These are phyloP conservation scores for Hydropotes inermis DNA, from an alignment of 2,113 vertebrate species.

Conservation along the genomic window DNA sequence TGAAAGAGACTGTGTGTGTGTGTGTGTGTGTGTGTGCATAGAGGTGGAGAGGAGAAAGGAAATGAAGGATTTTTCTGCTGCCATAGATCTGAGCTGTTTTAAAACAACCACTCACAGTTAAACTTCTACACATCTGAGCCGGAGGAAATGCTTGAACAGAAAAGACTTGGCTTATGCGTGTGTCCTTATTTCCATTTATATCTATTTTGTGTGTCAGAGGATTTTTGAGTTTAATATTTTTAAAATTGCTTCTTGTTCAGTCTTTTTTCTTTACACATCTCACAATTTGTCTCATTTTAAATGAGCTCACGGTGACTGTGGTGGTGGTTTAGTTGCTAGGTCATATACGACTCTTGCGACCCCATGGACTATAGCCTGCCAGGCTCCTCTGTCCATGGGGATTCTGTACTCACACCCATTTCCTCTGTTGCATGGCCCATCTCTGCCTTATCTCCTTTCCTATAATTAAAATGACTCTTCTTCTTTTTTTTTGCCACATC, in stretches of 20 bases:
- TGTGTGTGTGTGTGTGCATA: accelerated
- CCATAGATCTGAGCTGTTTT: neutral
- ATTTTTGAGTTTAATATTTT: neutral
- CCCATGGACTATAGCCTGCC: neutral
- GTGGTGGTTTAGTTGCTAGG: neutral
- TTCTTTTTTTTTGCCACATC: neutral
- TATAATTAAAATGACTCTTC: neutral
- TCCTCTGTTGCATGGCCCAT: accelerated
- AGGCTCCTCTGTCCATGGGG: neutral
- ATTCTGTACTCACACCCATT: neutral
- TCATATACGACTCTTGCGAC: neutral
- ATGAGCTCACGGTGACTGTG: neutral
- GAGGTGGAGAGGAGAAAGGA: neutral
- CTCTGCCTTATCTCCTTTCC: neutral
- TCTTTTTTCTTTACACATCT: neutral
- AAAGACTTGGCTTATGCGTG: neutral
- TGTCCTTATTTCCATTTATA: neutral
- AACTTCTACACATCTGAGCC: neutral
- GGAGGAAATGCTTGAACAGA: neutral
- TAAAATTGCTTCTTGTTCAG: neutral
- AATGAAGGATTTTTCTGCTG: neutral
- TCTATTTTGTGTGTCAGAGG: neutral
- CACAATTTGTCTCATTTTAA: neutral
- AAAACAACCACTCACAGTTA: neutral
- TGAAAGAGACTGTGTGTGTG: neutral